phyloP scores from a whole-genome alignment of 92 coral and sea anemone genomes.

The Zoanthus sociatus region DNA sequence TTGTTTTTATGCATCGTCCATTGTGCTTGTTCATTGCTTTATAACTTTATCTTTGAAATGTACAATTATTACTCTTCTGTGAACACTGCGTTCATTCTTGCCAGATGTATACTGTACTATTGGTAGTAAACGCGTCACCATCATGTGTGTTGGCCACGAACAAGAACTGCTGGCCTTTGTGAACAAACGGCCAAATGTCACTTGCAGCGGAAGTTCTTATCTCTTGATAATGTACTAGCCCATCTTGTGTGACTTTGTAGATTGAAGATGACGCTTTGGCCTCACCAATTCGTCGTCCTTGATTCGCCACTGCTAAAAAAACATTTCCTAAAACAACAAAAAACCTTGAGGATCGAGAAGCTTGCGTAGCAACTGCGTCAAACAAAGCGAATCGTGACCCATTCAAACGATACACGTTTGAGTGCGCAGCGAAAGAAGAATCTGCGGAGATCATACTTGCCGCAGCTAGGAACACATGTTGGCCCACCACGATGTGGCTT shows the following conservation, averaged over 20 bases:
- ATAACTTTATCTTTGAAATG: no score
- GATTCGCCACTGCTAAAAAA: slow-evolving; percentile 38
- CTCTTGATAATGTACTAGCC: slow-evolving; percentile 12
- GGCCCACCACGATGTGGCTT: slow-evolving; percentile 4
- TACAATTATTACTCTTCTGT: no score
- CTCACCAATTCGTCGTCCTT: background rate
- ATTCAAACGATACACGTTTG: slow-evolving; percentile 35
- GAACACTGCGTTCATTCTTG: background rate
- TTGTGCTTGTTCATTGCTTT: no score
- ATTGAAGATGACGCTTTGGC: slow-evolving; percentile 13
- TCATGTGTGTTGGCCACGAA: slow-evolving; percentile 35
- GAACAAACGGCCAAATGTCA: slow-evolving; percentile 20
- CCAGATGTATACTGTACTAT: slow-evolving; percentile 35
- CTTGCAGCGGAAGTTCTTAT: slow-evolving; percentile 33
- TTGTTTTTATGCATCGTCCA: no score
- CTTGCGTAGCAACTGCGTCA: slow-evolving; percentile 1
- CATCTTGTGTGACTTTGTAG: slow-evolving; percentile 1
- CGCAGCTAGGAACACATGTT: background rate
- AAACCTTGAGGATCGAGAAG: slow-evolving; percentile 24
- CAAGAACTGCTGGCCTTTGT: slow-evolving; percentile 8
- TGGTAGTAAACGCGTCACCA: background rate
- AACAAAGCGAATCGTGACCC: slow-evolving; percentile 6
- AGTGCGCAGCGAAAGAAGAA: background rate
- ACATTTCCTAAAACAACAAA: slow-evolving; percentile 12
- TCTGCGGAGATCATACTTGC: slow-evolving; percentile 21